Conservation (phyloP, 1,140 invertebrate genomes). For the Bombus superbus region DNA sequence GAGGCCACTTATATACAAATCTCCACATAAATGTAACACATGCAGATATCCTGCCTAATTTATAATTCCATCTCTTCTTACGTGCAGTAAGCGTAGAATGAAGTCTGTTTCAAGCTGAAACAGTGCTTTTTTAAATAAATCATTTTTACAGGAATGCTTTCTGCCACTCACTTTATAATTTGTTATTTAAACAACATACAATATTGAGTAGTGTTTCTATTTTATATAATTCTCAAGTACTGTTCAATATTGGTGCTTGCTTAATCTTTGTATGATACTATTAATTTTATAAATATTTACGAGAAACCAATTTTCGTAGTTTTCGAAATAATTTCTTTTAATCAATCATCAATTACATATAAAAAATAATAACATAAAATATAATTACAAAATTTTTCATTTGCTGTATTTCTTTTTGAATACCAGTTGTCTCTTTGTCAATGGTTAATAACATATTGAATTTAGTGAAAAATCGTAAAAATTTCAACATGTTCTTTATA, state of each 20-base stretch:
- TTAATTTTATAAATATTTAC: slow-evolving; percentile 7
- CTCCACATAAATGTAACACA: slow-evolving; percentile 37
- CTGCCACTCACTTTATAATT: slow-evolving; percentile 10
- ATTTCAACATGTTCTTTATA: neutral
- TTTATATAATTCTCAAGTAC: slow-evolving; percentile 5
- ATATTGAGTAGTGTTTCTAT: neutral
- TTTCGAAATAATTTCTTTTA: neutral
- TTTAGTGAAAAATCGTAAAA: slow-evolving; percentile 54
- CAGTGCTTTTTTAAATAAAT: slow-evolving; percentile 21
- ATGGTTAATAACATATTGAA: slow-evolving; percentile 38
- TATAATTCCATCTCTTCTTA: slow-evolving; percentile 26
- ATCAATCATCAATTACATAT: neutral
- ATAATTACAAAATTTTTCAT: slow-evolving; percentile 46
- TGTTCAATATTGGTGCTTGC: slow-evolving; percentile 5
- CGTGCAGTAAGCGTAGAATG: slow-evolving; percentile 32
- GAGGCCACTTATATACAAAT: slow-evolving; percentile 44
- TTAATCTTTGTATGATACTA: neutral
- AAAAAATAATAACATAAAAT: slow-evolving; percentile 22
- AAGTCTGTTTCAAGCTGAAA: slow-evolving; percentile 35
- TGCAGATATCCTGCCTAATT: slow-evolving; percentile 31
- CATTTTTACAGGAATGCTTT: slow-evolving; percentile 34
- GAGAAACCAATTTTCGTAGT: neutral
- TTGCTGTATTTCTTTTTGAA: neutral
- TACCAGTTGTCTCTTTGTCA: slow-evolving; percentile 22
- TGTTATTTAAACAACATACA: slow-evolving; percentile 12